Evolutionary conservation across 2,888 invertebrate species (phyloP), one percentile per base, ranked within the genome.

Genomic region (Slavum lentiscoides): DNA sequence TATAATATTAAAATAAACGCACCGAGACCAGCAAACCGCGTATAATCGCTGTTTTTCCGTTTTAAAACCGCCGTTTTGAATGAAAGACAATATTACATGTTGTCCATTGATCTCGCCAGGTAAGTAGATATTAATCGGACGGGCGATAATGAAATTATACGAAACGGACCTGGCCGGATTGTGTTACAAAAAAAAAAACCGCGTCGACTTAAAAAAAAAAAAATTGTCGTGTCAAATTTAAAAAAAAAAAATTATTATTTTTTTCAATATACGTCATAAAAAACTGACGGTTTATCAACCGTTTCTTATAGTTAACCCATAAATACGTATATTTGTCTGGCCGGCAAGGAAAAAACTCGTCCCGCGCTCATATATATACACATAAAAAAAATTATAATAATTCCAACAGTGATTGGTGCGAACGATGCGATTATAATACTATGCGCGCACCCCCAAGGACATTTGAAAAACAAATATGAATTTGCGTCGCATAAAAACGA

Each of bases 31-130:
- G 64, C 39, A 64, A 64, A 39, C 30, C 30, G 55, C 58, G 55
- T 30, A n/a, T n/a, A 72, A 80, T 55, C 62, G 21, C 21, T 8
- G 37, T 21, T 49, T 30, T 30, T 30, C 30, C 49, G 13, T 49
- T 49, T 49, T 15, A 11, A 3, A 15, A 62, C 6, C 43, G 53
- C 53, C 55, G 70, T 64, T 72, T 80, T 49, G 80, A 80, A 80
- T 80, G 80, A 72, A 72, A 72, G 72, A 80, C 70, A 64, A 80
- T 43, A 30, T 30, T 4, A 30, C 30, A 30, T 30, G 30, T 30
- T 80, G 55, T 72, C 39, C 80, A 72, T 80, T 80, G 80, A 80
- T 70, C 37, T 64, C 21, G 62, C 21, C 75, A 43, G 75, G 67
- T 59, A 59, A 68, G 58, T 59, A 43, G 75, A 76, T 76, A 76